Percentiles rank a stretch among this genome's conserved stretches.
Evolutionary conservation across 2,113 vertebrate genomes (phyloP).

Genomic region (Daubentonia madagascariensis): DNA sequence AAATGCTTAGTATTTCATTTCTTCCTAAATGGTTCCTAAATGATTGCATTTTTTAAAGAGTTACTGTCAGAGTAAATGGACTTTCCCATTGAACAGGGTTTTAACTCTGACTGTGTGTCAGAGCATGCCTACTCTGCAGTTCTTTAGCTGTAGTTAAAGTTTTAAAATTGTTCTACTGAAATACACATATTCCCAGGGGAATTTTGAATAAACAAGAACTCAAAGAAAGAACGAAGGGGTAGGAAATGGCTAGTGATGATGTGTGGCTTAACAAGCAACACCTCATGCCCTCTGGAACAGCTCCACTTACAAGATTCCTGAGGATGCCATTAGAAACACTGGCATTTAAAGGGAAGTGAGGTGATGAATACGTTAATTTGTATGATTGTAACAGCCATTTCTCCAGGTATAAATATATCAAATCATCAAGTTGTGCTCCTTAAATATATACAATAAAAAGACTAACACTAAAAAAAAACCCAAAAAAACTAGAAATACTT

Average conservation of each 20-base stretch:
- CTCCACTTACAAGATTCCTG: neutral
- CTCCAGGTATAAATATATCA: neutral
- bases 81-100: neutral
- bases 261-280: neutral
- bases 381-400: too few species aligned
- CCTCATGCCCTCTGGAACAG: neutral
- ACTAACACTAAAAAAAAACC: too few species aligned
- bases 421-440: too few species aligned
- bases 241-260: neutral
- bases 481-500: too few species aligned
- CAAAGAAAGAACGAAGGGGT: too few species aligned
- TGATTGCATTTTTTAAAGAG: neutral
- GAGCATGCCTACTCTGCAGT: rapidly evolving
- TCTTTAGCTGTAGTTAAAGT: rapidly evolving
- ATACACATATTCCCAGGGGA: neutral
- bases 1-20: neutral
- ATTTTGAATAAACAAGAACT: too few species aligned
- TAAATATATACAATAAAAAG: too few species aligned
- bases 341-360: neutral
- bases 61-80: neutral
- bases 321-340: neutral
- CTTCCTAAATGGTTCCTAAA: neutral
- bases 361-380: neutral
- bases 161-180: neutral
- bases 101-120: neutral